Evolutionary conservation across 2,113 vertebrate genomes (phyloP), one percentile per base, ranked within the genome.

Genomic region (Alexandromys fortis): DNA sequence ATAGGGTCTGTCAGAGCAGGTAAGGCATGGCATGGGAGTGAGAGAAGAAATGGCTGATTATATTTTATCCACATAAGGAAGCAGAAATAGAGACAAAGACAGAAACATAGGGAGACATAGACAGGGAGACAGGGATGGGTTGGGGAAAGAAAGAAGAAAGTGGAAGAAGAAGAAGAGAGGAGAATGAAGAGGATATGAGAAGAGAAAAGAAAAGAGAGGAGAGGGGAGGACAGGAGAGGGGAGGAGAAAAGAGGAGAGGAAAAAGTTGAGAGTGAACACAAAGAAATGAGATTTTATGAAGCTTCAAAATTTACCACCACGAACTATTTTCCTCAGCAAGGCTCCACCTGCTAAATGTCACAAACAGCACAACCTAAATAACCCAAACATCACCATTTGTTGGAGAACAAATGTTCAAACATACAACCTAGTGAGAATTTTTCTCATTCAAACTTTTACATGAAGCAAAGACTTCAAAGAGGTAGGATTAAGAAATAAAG

Each of bases 141-240:
- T 33, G 67, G 67, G 28, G 13, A 16, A 7, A 70, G 16, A 35
- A 70, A 35, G 3, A 70, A 52, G 19, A 58, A 58, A 58, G 55
- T 58, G 55, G 19, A 21, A 58, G 19, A 21, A 58, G 19, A 16
- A 52, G 7, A 35, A 30, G 45, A 13, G 12, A 11, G 47, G 5
- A 81, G 35, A n/a, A 21, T 24, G 47, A 9, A 21, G 55, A 58
- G 55, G 17, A 58, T 0, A 21, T 58, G 17, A 58, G 55, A 58
- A 58, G 55, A 58, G 17, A 21, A 11, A 78, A 10, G 63, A 49
- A 63, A 8, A 78, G 14, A 52, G 47, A 81, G 67, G 67, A 33
- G 2, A 33, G 12, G 65, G 4, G 17, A 5, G 5, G 55, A 6
- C 4, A 58, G 55, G 19, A 2, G 1, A 7, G 55, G 55, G 19